Conservation (phyloP, 2,113 vertebrate genomes). For the Pavo muticus region DNA sequence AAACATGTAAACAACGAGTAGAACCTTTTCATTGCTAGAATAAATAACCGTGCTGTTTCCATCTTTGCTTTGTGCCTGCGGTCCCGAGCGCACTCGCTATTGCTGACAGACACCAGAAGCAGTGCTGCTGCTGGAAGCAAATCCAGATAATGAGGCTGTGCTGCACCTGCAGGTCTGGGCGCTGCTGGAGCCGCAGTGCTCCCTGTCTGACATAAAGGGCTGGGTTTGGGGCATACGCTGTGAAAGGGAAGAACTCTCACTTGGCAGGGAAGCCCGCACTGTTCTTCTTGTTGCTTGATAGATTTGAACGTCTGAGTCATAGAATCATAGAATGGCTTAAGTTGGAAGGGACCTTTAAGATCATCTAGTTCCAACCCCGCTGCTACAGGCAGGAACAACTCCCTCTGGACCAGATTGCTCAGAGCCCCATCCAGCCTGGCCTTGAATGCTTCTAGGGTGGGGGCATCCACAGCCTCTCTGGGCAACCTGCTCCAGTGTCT, state of each 20-base stretch:
- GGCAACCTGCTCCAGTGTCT: too few species aligned
- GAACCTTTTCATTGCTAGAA: not conserved
- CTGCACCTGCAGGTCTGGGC: rapidly evolving
- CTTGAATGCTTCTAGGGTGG: too few species aligned
- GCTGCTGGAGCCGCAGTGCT: not conserved
- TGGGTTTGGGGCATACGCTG: not conserved
- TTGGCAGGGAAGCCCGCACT: not conserved
- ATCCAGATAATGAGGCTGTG: not conserved
- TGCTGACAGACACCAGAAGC: not conserved
- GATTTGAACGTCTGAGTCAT: not conserved
- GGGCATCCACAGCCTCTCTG: too few species aligned
- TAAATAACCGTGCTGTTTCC: not conserved
- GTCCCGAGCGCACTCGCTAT: not conserved
- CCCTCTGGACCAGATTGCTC: too few species aligned
- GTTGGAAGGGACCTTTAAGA: too few species aligned
- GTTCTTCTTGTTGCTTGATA: not conserved
- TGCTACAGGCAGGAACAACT: too few species aligned
- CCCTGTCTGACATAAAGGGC: not conserved
- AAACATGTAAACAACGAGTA: not conserved
- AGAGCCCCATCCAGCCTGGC: too few species aligned
- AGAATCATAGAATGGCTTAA: too few species aligned
- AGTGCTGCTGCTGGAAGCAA: not conserved
- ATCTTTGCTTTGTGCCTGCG: not conserved
- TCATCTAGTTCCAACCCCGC: too few species aligned
- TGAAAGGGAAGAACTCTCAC: not conserved